Conservation (phyloP, 2,797 vertebrate genomes). For the Sphenopsis melanotis region DNA sequence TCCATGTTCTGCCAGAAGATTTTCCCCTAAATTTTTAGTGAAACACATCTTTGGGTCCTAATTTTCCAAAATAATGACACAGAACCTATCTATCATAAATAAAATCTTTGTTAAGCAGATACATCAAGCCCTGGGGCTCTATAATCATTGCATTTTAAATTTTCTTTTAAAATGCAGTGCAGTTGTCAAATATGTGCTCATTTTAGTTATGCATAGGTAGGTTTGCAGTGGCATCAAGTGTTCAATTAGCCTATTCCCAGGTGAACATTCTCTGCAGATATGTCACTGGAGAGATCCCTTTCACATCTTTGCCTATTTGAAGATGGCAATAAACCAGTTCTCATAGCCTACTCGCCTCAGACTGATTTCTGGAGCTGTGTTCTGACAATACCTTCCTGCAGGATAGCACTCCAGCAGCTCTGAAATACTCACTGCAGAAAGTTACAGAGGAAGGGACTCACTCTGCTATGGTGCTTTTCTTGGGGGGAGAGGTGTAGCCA, state of each 20-base stretch:
- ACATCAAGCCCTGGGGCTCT: background rate
- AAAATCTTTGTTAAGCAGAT: background rate
- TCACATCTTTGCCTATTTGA: background rate
- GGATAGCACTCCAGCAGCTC: background rate
- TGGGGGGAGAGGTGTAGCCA: background rate
- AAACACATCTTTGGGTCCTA: background rate
- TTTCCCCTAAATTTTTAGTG: background rate
- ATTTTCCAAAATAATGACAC: background rate
- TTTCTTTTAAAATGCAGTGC: slow-evolving; percentile 33
- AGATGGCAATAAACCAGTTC: slow-evolving; percentile 36
- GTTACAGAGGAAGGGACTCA: background rate
- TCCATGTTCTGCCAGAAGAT: background rate
- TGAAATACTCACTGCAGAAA: background rate
- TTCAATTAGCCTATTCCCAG: slow-evolving; percentile 44
- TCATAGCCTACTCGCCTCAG: background rate
- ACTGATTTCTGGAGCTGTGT: background rate
- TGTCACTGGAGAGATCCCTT: slow-evolving; percentile 25
- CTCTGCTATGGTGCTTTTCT: background rate
- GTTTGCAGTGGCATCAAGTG: slow-evolving; percentile 22
- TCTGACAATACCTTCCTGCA: background rate
- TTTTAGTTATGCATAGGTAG: slow-evolving; percentile 51
- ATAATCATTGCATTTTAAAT: slow-evolving; percentile 4
- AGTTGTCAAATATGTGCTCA: slow-evolving; percentile 36
- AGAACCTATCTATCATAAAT: background rate
- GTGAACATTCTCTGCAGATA: slow-evolving; percentile 10